Evolutionary conservation across 2,113 vertebrate genomes (phyloP).

Genomic region (Taxidea taxus): DNA sequence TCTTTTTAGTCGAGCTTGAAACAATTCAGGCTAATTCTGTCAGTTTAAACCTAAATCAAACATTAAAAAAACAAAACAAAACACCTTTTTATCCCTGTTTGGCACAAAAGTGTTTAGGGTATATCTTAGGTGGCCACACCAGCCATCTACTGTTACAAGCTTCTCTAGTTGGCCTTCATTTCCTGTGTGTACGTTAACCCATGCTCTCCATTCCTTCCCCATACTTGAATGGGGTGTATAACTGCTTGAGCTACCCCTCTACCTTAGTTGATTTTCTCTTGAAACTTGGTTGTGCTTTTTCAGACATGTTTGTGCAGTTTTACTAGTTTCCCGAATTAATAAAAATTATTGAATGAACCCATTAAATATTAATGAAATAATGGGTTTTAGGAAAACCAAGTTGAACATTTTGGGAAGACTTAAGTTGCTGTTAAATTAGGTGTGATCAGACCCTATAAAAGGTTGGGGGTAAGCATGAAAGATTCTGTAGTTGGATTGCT

Average conservation of each 20-base stretch:
- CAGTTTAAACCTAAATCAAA: background rate
- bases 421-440: background rate
- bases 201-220: rapidly evolving
- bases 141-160: background rate
- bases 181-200: background rate
- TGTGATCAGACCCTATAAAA: background rate
- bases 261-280: background rate
- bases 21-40: background rate
- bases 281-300: background rate
- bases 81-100: background rate
- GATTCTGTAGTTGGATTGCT: background rate
- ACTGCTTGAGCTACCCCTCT: background rate
- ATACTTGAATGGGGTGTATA: no score
- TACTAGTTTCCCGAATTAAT: background rate
- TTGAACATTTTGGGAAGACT: background rate
- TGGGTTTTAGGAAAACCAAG: background rate
- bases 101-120: background rate
- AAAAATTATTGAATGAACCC: background rate
- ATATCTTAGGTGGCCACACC: background rate
- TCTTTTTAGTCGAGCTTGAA: background rate
- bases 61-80: background rate
- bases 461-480: background rate
- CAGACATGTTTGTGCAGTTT: background rate
- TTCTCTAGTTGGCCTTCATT: background rate
- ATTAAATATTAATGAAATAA: background rate